Percentiles rank a stretch among this genome's conserved stretches.
Conservation (phyloP, 2,888 invertebrate genomes). For the Carabus problematicus region DNA sequence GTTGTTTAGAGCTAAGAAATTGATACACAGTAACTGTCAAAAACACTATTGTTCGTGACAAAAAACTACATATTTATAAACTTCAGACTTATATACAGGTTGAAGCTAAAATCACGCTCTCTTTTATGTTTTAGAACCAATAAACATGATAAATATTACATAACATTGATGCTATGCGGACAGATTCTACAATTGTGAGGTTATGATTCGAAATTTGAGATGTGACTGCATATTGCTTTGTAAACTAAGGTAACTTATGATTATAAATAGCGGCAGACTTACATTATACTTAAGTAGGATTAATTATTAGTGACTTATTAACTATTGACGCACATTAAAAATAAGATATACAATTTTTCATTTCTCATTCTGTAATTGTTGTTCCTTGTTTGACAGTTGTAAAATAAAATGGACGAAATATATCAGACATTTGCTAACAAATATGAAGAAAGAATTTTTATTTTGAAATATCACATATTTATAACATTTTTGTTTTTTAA, state of each 20-base stretch:
- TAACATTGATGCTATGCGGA: too few relatives aligned
- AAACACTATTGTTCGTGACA: not conserved
- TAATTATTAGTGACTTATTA: constrained; percentile 2
- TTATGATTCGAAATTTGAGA: too few relatives aligned
- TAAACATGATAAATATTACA: too few relatives aligned
- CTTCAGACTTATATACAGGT: not conserved
- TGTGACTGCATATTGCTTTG: too few relatives aligned
- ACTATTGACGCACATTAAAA: constrained; percentile 17
- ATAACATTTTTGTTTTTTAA: not conserved
- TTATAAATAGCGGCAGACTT: constrained; percentile 9
- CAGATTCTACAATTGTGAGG: too few relatives aligned
- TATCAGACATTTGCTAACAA: constrained; percentile 8
- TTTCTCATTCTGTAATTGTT: not conserved
- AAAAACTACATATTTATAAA: not conserved
- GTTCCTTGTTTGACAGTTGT: not conserved
- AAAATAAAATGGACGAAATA: not conserved
- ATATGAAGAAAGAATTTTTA: constrained; percentile 10
- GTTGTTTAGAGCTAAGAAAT: not conserved
- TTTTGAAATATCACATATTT: constrained; percentile 23
- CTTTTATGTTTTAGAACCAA: too few relatives aligned
- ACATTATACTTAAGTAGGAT: constrained; percentile 17
- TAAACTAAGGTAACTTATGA: constrained; percentile 24
- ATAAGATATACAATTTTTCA: not conserved
- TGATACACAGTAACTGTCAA: not conserved
- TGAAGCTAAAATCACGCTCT: too few relatives aligned